Base-by-base conservation (phyloP, 2,113 vertebrate genomes). In the Nesoenas mayeri region DNA sequence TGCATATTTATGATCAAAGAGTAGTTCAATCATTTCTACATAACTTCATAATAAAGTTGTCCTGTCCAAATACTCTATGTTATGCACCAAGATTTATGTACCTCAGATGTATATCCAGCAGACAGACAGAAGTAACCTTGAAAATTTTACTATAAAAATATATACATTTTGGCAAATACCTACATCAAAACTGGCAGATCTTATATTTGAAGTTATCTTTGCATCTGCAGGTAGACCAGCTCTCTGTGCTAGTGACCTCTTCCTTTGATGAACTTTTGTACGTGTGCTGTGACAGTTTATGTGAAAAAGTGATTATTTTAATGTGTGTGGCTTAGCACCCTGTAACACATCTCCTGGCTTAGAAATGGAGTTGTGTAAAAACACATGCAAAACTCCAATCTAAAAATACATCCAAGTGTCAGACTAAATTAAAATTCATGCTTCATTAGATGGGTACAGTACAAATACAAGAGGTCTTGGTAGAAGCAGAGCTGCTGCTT, bases 401-500 rank as follows among this genome's bases (percentile, higher is more conserved):
- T 88, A 90, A 91, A 94, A 95, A 92, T 93, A 93, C 1, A 84
- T 64, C 26, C 29, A 22, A 53, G 92, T 93, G 88, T 74, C 93
- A 96, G 93, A 92, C 95, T 71, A 53, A 81, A 91, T 96, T 86
- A 96, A 90, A 93, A 94, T 86, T 64, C 28, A 8, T 47, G 72
- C 48, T 85, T 83, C 79, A 48, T 89, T 94, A 94, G 77, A 48
- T 80, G 47, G 28, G 38, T 56, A 10, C 51, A 74, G 34, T 19
- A 12, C 64, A 83, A 74, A 89, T 71, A 32, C 79, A 82, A 53
- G 58, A 54, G 72, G 36, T 54, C 28, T 65, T 47, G 54, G 44
- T 42, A 38, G 50, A 62, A 71, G 34, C 21, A 60, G 19, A 83
- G 5, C 42, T 93, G 57, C 28, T 70, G 0, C 36, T 89, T 57